phyloP scores from a whole-genome alignment of 1,140 invertebrate genomes.

The Palaemon carinicauda region DNA sequence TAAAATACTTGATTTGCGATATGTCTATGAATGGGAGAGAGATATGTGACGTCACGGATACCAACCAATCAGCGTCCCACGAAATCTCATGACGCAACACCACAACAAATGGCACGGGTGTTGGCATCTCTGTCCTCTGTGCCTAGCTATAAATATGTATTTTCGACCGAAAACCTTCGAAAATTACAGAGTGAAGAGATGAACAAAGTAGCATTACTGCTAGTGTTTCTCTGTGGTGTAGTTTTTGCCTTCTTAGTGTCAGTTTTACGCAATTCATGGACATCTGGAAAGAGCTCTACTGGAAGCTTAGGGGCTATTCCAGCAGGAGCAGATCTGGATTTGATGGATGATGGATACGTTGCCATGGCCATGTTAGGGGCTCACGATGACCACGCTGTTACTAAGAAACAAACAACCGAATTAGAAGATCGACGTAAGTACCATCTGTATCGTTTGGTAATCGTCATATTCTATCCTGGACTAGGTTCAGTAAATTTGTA shows the following conservation, averaged over 20 bases:
- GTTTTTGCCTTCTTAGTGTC: slow-evolving; percentile 23
- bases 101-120: not conserved
- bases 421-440: slow-evolving; percentile 42
- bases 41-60: not conserved
- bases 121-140: not conserved
- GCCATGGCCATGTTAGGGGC: slow-evolving; percentile 31
- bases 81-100: not conserved
- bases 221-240: slow-evolving; percentile 32
- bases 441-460: not conserved
- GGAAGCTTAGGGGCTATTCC: slow-evolving; percentile 35
- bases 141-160: not conserved
- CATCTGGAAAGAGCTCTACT: not conserved
- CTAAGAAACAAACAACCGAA: slow-evolving; percentile 39
- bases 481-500: too few species aligned
- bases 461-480: too few species aligned
- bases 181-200: not conserved
- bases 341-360: slow-evolving; percentile 49
- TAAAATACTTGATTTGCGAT: not conserved
- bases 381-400: slow-evolving; percentile 3
- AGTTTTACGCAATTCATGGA: slow-evolving; percentile 6
- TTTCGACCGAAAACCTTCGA: not conserved
- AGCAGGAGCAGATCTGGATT: slow-evolving; percentile 28
- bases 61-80: not conserved
- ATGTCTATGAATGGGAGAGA: not conserved
- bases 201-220: not conserved